Conservation (phyloP, 2,113 vertebrate genomes). For the Toxotes jaculatrix region DNA sequence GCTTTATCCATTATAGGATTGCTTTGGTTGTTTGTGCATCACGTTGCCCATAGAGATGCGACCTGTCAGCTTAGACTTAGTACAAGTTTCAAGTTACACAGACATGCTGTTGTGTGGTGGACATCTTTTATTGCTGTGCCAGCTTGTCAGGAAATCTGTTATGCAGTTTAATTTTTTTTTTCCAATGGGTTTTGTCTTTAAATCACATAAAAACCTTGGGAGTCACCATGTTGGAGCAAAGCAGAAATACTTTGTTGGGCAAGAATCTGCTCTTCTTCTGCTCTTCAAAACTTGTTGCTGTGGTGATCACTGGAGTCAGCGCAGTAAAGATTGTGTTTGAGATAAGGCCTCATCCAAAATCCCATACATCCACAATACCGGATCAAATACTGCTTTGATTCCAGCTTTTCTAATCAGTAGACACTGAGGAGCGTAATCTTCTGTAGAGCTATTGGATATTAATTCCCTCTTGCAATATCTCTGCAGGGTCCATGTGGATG, state of each 20-base stretch:
- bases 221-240: background rate
- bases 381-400: conserved; percentile 42
- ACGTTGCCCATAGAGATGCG: conserved; percentile 10
- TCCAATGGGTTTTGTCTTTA: background rate
- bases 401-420: conserved; percentile 48
- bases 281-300: background rate
- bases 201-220: background rate
- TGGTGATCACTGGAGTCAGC: background rate
- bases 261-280: background rate
- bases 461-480: background rate
- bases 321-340: conserved; percentile 18
- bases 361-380: conserved; percentile 18
- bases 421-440: conserved; percentile 21
- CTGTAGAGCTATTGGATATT: conserved; percentile 9
- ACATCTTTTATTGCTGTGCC: background rate
- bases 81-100: background rate
- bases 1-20: conserved; percentile 37
- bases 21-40: conserved; percentile 22
- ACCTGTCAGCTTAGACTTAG: background rate
- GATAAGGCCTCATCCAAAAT: background rate
- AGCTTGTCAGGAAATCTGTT: background rate
- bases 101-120: background rate
- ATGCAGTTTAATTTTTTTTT: background rate
- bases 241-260: background rate
- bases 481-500: conserved; percentile 18